Evolutionary conservation across 2,888 invertebrate species (phyloP), one percentile per base, ranked within the genome.

Genomic region (Napeogenes inachia): DNA sequence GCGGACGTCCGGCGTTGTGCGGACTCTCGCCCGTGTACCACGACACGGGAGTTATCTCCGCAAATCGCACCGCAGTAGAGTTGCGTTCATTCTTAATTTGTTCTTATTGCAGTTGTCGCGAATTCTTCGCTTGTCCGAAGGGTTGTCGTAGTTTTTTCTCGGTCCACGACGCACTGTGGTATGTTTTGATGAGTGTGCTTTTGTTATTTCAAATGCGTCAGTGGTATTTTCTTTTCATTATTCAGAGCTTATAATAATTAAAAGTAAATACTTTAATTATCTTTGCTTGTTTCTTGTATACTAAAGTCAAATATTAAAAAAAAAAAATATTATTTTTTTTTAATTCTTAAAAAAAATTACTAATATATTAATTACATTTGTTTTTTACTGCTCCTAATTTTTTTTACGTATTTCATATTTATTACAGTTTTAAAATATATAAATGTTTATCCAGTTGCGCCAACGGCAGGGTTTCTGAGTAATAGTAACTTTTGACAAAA

Each of bases 51-150:
- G 84, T 87, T 89, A 89, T 89, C 89, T 88, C 81, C 69, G 84
- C 84, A 81, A 87, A 88, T 89, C 89, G 87, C 85, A 83, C 83
- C 82, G 84, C 87, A 87, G 87, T 88, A 89, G 88, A 86, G 86
- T 87, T 83, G 85, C 86, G 83, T 87, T 87, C 81, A 82, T 83
- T 82, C 81, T 88, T 85, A 89, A 89, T 89, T 89, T 90, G 89
- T 85, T 90, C 88, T 89, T 90, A 82, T 89, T 90, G 88, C 84
- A 82, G 83, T 86, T 83, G 83, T 81, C 75, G 85, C 82, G 81
- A 87, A 87, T 88, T 88, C 89, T 87, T 85, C 76, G 84, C 85
- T 87, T 83, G 84, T 87, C 82, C 81, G 77, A 83, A 84, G 83
- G 81, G 79, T 80, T 78, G 81, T 83, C 73, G 81, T 84, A 82